Evolutionary conservation across 2,113 vertebrate species (phyloP), one percentile per base, ranked within the genome.

Genomic region (Apodemus speciosus): DNA sequence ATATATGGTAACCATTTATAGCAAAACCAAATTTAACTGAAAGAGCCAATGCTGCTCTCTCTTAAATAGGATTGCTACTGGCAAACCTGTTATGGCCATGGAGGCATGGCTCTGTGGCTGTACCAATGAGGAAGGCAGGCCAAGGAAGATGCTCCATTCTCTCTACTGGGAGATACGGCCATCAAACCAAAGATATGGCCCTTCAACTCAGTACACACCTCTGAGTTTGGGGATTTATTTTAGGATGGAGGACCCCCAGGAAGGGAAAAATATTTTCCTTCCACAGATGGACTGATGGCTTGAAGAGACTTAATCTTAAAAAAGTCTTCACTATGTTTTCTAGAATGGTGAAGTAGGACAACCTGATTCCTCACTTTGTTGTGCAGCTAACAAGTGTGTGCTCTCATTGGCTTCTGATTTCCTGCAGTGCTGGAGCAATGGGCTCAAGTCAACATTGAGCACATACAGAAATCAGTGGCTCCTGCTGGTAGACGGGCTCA

Each of bases 271-370:
- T 27, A 35, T 46, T 88, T 90, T 69, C 6, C 32, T 90, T 2
- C 0, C 20, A 62, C 3, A 56, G 27, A 11, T 49, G n/a, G 38
- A 64, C 1, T 77, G 43, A 27, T 13, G 25, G 49, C 16, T 43
- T n/a, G 76, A 40, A 75, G n/a, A 66, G 64, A 94, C 38, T 71
- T 73, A 69, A 46, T 81, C 30, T 75, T 27, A 85, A 51, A 75
- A 93, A 88, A 72, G 81, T 73, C 40, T 72, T 95, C 27, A 9
- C 88, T 92, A 84, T 73, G 25, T 75, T 95, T 94, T 11, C 13
- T 9, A 75, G 66, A 30, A 64, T 80, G 27, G 27, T 58, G 62
- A 62, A 20, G 43, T 13, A 76, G 18, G 13, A 60, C n/a, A 69
- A 86, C 56, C 77, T 0, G 7, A 60, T 73, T 86, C 46, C 18